A percentile compares a stretch with the other conserved stretches of the same genome.
Evolutionary conservation across 2,113 vertebrate genomes (phyloP).

Genomic region (Bos taurus): ARS-UCD2.0 NC_037333.1:104255501-104256000

Average conservation of each 20-base stretch:
- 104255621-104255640: neutral
- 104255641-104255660: neutral
- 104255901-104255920: neutral
- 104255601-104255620: neutral
- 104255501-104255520: neutral
- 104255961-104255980: neutral
- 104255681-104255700: neutral
- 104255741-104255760: neutral
- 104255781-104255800: neutral
- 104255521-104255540: neutral
- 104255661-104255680: neutral
- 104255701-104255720: neutral
- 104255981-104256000: too few relatives aligned
- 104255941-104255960: neutral
- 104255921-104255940: neutral
- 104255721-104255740: neutral
- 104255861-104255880: neutral
- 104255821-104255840: neutral
- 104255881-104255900: rapidly evolving
- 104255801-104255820: neutral
- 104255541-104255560: neutral
- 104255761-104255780: neutral
- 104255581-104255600: neutral
- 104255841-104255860: neutral
- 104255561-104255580: neutral